phyloP scores from a whole-genome alignment of 2,113 vertebrate species.

The Corythornis madagascariensis region DNA sequence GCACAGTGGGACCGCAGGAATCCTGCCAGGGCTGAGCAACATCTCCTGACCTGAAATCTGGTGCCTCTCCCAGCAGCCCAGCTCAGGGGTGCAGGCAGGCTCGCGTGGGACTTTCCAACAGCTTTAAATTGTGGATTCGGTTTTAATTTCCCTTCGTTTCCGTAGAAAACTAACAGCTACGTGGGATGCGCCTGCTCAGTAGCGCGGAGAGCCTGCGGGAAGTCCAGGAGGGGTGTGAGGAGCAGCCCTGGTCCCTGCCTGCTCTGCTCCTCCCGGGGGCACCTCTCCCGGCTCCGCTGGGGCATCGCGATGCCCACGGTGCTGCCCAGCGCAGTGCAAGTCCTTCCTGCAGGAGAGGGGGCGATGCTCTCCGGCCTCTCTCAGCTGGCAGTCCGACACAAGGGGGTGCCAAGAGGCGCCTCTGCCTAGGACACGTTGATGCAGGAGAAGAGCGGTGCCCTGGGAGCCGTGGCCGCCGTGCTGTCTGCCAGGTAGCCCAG shows the following conservation, averaged over 20 bases:
- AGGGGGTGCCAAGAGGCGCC: not conserved
- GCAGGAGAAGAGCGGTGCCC: conserved; percentile 51
- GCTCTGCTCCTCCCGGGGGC: not conserved
- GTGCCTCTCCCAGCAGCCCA: not conserved
- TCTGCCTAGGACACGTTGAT: conserved; percentile 53
- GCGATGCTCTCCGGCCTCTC: not conserved
- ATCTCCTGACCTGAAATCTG: not conserved
- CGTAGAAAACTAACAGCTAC: not conserved
- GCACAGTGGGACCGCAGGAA: not conserved
- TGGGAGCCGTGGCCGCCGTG: fast-evolving
- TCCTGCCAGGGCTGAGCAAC: not conserved
- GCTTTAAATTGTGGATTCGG: not conserved
- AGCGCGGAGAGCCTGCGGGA: not conserved
- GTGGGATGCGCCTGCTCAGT: not conserved
- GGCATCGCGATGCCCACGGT: not conserved
- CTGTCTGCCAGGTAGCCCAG: conserved; percentile 73
- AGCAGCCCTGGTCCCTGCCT: not conserved
- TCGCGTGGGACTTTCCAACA: not conserved
- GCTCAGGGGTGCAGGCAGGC: not conserved
- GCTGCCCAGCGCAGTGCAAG: not conserved
- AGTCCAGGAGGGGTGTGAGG: not conserved
- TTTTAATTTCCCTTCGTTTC: not conserved
- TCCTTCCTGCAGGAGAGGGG: not conserved
- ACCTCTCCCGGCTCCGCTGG: fast-evolving
- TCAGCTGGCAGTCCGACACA: not conserved